Percentiles rank a stretch among this genome's conserved stretches.
Conservation (phyloP, 2,113 vertebrate genomes). For the Phyllopteryx taeniolatus region DNA sequence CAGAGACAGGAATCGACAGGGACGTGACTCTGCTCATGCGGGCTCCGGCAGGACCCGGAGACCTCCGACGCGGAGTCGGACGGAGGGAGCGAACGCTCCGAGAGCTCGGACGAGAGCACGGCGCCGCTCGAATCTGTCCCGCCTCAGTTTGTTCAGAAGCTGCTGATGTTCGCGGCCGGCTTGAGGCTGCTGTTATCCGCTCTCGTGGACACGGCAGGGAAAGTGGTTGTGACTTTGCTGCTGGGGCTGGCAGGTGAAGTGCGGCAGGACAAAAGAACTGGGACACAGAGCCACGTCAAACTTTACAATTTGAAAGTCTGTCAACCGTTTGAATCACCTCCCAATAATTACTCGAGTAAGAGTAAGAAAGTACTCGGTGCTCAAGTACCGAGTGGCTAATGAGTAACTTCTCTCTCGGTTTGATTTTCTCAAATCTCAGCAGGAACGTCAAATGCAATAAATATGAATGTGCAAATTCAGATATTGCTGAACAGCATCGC, state of each 20-base stretch:
- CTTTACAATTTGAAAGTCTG: too few relatives aligned
- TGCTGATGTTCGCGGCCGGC: slow-evolving; percentile 65
- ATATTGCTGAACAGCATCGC: too few relatives aligned
- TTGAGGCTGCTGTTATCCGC: slow-evolving; percentile 68
- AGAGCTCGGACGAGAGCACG: slow-evolving; percentile 58
- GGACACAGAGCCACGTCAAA: too few relatives aligned
- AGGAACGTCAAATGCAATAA: too few relatives aligned
- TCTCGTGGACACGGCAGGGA: slow-evolving; percentile 70
- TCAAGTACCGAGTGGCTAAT: too few relatives aligned
- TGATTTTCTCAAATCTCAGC: too few relatives aligned
- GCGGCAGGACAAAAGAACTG: neutral
- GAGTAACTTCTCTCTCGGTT: too few relatives aligned
- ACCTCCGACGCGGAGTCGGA: slow-evolving; percentile 70
- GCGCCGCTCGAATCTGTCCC: slow-evolving; percentile 30
- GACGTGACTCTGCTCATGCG: neutral
- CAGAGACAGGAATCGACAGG: neutral
- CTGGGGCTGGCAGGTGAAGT: slow-evolving; percentile 78
- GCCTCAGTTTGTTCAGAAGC: slow-evolving; percentile 71
- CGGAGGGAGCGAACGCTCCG: slow-evolving; percentile 59
- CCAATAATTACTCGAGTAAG: too few relatives aligned
- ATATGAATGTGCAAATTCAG: too few relatives aligned
- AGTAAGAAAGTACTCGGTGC: too few relatives aligned
- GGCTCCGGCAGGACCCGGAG: slow-evolving; percentile 50
- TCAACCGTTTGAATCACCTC: too few relatives aligned
- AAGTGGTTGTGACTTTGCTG: slow-evolving; percentile 75